Conservation (phyloP, 1,140 invertebrate species). For the Euglossa dilemma region DNA sequence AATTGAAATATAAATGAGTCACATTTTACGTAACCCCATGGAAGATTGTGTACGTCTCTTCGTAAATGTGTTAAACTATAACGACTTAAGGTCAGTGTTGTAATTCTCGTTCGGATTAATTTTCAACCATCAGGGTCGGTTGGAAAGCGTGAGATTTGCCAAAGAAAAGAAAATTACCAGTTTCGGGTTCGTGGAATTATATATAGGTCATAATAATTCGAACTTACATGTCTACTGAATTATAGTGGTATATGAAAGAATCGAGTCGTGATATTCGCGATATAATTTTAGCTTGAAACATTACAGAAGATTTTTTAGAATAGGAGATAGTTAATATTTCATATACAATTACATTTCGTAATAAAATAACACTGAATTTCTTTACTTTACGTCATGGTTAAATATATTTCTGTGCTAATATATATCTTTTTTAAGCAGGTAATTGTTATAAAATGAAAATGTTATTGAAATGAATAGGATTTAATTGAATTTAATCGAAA, state of each 20-base stretch:
- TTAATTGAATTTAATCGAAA: too few species aligned
- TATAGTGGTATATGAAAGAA: neutral
- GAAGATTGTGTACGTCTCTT: slow-evolving; percentile 32
- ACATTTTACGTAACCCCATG: slow-evolving; percentile 46
- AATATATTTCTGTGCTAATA: too few species aligned
- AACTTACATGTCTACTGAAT: neutral
- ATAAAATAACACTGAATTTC: too few species aligned
- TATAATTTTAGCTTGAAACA: neutral
- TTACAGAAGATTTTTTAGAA: neutral
- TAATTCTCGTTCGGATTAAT: slow-evolving; percentile 1
- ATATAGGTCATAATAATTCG: neutral
- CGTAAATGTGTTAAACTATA: slow-evolving; percentile 32
- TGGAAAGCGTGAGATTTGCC: neutral
- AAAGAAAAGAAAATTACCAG: neutral
- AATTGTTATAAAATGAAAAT: too few species aligned
- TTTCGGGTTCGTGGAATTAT: neutral
- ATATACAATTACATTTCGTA: too few species aligned
- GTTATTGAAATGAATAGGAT: too few species aligned
- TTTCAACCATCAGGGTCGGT: neutral
- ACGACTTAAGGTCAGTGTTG: slow-evolving; percentile 34
- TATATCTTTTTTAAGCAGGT: too few species aligned
- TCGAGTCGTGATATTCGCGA: neutral
- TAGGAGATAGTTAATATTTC: too few species aligned
- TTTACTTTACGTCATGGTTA: too few species aligned
- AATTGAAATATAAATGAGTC: slow-evolving; percentile 58